These are phyloP conservation scores for Poeciliopsis paucimaculata DNA, from an alignment of 2,797 vertebrate species.

Conservation along the genomic window DNA sequence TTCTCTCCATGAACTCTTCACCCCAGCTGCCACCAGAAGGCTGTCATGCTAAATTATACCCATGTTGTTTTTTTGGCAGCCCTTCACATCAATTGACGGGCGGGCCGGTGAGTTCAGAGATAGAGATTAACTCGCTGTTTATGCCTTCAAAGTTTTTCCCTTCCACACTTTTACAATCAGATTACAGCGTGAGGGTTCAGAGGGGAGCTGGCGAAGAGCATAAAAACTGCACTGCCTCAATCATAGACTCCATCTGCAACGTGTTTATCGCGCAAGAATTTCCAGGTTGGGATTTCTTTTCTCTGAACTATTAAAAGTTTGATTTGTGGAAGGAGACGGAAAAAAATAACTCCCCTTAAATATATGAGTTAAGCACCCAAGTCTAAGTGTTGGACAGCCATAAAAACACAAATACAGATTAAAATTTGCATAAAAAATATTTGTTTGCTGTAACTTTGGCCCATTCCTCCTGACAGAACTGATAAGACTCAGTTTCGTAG, in stretches of 20 bases:
- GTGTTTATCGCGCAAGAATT: slow-evolving; percentile 16
- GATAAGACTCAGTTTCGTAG: not conserved
- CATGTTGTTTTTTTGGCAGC: slow-evolving; percentile 53
- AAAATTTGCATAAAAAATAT: not conserved
- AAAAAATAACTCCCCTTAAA: not conserved
- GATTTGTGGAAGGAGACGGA: not conserved
- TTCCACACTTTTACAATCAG: slow-evolving; percentile 57
- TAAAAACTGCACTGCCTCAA: slow-evolving; percentile 1
- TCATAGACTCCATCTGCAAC: slow-evolving; percentile 7
- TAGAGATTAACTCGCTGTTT: slow-evolving; percentile 58
- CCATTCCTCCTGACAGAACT: not conserved
- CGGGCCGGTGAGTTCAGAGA: slow-evolving; percentile 70
- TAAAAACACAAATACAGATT: not conserved
- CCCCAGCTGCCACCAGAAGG: slow-evolving; percentile 62
- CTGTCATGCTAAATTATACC: slow-evolving; percentile 70
- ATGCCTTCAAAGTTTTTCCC: slow-evolving; percentile 38
- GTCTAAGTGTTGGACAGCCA: not conserved
- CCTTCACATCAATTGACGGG: slow-evolving; percentile 65
- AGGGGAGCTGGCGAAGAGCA: slow-evolving; percentile 4
- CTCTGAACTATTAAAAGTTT: slow-evolving; percentile 2
- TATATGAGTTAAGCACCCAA: not conserved
- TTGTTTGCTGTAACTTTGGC: not conserved
- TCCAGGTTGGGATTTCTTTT: not conserved
- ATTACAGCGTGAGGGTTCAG: slow-evolving; percentile 45
- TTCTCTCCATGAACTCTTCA: slow-evolving; percentile 71